phyloP scores from a whole-genome alignment of 2,888 invertebrate genomes.

The Empis livida region DNA sequence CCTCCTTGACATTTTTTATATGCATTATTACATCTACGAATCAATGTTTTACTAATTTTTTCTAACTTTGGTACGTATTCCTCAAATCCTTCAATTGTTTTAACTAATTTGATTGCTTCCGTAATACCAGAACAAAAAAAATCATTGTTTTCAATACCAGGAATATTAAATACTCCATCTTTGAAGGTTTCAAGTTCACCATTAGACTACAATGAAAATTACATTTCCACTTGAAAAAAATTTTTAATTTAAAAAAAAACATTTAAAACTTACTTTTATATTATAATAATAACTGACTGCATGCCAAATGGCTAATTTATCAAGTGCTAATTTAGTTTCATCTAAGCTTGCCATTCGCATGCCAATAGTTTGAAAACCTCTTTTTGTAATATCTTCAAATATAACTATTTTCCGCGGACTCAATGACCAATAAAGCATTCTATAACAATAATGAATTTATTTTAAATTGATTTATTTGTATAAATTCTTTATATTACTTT shows the following conservation, averaged over 20 bases:
- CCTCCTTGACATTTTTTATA: background rate
- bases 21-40: background rate
- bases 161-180: background rate
- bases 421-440: constrained; percentile 8
- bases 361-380: constrained; percentile 23
- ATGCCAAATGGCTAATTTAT: constrained; percentile 37
- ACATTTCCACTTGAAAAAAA: too few species aligned
- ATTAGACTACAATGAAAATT: background rate
- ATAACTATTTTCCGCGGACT: constrained; percentile 17
- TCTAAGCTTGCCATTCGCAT: background rate
- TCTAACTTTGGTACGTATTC: constrained; percentile 1
- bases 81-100: background rate
- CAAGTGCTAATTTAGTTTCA: constrained; percentile 26
- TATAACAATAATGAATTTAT: background rate
- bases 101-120: background rate
- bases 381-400: constrained; percentile 37
- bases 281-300: constrained; percentile 21
- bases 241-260: background rate
- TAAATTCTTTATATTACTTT: constrained; percentile 8
- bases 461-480: background rate
- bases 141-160: background rate
- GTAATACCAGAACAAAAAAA: background rate
- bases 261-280: background rate
- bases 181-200: background rate
- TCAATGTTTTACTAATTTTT: background rate